phyloP scores from a whole-genome alignment of 2,797 vertebrate species.

The Sebastes trivittatus region DNA sequence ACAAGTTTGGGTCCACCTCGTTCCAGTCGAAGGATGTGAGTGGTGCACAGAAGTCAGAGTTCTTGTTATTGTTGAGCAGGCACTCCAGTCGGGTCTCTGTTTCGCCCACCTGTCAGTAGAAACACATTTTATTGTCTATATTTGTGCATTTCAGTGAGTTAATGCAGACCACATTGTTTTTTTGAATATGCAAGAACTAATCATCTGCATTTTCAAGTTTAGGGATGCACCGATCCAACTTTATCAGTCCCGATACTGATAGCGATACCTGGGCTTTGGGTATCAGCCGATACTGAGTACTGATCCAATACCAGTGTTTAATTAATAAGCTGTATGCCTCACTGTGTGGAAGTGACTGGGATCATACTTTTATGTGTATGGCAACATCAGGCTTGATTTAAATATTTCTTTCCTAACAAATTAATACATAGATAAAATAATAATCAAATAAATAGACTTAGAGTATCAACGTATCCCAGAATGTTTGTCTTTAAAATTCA shows the following conservation, averaged over 20 bases:
- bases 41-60: slow-evolving; percentile 94
- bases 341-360: too few relatives aligned
- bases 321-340: too few relatives aligned
- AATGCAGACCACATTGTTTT: background rate
- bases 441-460: background rate
- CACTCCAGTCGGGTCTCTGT: slow-evolving; percentile 93
- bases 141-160: background rate
- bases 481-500: background rate
- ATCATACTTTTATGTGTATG: too few relatives aligned
- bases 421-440: too few relatives aligned
- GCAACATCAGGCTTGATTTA: too few relatives aligned
- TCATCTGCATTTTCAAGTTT: background rate
- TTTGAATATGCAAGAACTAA: background rate
- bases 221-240: too few relatives aligned
- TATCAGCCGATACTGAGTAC: too few relatives aligned
- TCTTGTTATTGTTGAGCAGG: slow-evolving; percentile 95
- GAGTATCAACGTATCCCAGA: background rate
- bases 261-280: too few relatives aligned
- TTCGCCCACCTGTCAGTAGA: slow-evolving; percentile 86
- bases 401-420: too few relatives aligned
- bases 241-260: too few relatives aligned
- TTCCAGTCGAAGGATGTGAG: slow-evolving; percentile 97
- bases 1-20: slow-evolving; percentile 92
- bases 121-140: background rate
- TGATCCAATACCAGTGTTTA: too few relatives aligned